Evolutionary conservation across 2,113 vertebrate species (phyloP).

Genomic region (Rhinichthys klamathensis): DNA sequence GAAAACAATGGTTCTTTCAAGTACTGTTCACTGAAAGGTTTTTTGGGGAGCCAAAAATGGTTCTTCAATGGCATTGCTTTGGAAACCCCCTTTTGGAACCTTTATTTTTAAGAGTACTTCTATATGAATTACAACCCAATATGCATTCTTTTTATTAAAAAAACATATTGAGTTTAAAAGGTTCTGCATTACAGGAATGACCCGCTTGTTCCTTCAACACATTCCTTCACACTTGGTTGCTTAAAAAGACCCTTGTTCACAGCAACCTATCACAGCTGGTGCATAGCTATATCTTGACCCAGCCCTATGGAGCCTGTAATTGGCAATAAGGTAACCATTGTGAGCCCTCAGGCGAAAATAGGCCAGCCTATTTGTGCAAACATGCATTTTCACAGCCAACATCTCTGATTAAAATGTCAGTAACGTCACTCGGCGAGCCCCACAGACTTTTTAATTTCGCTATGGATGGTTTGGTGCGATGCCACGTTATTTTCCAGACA

Average conservation of each 20-base stretch:
- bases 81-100: too few relatives aligned
- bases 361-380: slow-evolving; percentile 32
- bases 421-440: background rate
- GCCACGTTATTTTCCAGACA: slow-evolving; percentile 38
- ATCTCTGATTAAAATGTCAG: slow-evolving; percentile 41
- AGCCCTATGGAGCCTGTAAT: slow-evolving; percentile 23
- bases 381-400: slow-evolving; percentile 14
- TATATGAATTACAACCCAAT: background rate
- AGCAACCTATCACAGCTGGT: slow-evolving; percentile 15
- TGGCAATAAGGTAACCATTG: slow-evolving; percentile 42
- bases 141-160: background rate
- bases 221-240: slow-evolving; percentile 40
- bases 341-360: slow-evolving; percentile 33
- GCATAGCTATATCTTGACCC: slow-evolving; percentile 20
- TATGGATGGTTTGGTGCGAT: slow-evolving; percentile 24
- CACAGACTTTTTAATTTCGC: slow-evolving; percentile 6
- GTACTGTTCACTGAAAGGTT: too few relatives aligned
- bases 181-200: background rate
- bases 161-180: background rate
- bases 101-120: background rate
- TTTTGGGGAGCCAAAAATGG: too few relatives aligned
- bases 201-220: background rate
- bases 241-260: slow-evolving; percentile 38
- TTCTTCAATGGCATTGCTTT: too few relatives aligned
- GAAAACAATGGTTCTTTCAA: too few relatives aligned